Conservation (phyloP, 2,888 invertebrate species). For the Eupithecia inturbata region DNA sequence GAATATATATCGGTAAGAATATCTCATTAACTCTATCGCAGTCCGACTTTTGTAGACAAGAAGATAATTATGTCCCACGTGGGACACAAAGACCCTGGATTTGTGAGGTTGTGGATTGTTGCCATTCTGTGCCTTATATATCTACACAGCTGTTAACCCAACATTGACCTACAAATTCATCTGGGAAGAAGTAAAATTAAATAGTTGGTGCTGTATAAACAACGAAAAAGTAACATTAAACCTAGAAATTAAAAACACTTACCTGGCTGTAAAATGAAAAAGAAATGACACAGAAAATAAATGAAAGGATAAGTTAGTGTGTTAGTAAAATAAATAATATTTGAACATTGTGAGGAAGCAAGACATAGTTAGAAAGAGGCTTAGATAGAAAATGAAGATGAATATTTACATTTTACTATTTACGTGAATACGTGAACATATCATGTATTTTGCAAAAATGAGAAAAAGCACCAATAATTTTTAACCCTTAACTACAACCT, state of each 20-base stretch:
- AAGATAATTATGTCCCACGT: not conserved
- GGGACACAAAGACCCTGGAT: not conserved
- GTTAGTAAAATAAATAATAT: slow-evolving; percentile 40
- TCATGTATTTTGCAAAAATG: slow-evolving; percentile 11
- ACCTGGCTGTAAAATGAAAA: slow-evolving; percentile 13
- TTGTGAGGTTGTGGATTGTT: not conserved
- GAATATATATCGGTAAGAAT: too few relatives aligned
- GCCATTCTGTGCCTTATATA: not conserved
- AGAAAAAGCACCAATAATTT: not conserved
- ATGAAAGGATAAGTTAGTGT: slow-evolving; percentile 29
- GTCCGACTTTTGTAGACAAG: not conserved
- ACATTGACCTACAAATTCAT: not conserved
- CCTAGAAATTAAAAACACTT: slow-evolving; percentile 45
- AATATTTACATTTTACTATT: slow-evolving; percentile 51
- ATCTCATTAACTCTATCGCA: not conserved
- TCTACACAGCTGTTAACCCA: not conserved
- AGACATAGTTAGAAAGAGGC: slow-evolving; percentile 82
- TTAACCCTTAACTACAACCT: slow-evolving; percentile 1
- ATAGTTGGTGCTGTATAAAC: not conserved
- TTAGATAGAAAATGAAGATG: slow-evolving; percentile 53
- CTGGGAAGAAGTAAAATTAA: not conserved
- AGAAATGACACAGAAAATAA: slow-evolving; percentile 13
- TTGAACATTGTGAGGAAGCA: slow-evolving; percentile 74
- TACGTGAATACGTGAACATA: not conserved
- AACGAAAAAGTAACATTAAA: not conserved